Conservation (phyloP, 2,113 vertebrate genomes). For the Sakesphorus luctuosus region DNA sequence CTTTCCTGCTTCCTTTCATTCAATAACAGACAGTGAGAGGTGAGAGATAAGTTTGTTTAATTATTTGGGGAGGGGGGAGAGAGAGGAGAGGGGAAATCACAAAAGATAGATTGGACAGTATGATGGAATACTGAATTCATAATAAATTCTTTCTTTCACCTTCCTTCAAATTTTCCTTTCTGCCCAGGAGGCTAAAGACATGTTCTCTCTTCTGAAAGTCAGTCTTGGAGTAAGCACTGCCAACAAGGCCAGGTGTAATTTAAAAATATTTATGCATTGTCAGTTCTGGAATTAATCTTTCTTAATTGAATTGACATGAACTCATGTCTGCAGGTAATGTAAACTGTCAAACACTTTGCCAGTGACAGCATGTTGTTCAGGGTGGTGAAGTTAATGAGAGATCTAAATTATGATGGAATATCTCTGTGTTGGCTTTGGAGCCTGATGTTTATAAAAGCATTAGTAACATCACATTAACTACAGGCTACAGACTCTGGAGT, state of each 20-base stretch:
- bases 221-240: slow-evolving; percentile 43
- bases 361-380: slow-evolving; percentile 66
- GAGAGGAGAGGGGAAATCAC: background rate
- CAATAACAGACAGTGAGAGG: background rate
- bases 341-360: slow-evolving; percentile 68
- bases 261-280: slow-evolving; percentile 73
- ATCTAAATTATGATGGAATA: slow-evolving; percentile 62
- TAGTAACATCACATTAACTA: slow-evolving; percentile 59
- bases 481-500: slow-evolving; percentile 14
- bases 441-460: slow-evolving; percentile 64
- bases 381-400: slow-evolving; percentile 68
- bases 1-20: slow-evolving; percentile 16
- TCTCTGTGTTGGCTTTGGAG: slow-evolving; percentile 53
- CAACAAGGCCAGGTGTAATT: slow-evolving; percentile 69
- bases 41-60: slow-evolving; percentile 21
- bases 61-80: background rate
- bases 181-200: slow-evolving; percentile 66
- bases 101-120: background rate
- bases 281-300: slow-evolving; percentile 73
- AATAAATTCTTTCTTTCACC: slow-evolving; percentile 40
- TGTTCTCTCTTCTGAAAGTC: slow-evolving; percentile 26
- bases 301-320: slow-evolving; percentile 69
- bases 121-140: slow-evolving; percentile 35
- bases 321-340: slow-evolving; percentile 72
- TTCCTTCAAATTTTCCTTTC: slow-evolving; percentile 37